phyloP scores from a whole-genome alignment of 1,140 invertebrate genomes.

The Ips nitidus region DNA sequence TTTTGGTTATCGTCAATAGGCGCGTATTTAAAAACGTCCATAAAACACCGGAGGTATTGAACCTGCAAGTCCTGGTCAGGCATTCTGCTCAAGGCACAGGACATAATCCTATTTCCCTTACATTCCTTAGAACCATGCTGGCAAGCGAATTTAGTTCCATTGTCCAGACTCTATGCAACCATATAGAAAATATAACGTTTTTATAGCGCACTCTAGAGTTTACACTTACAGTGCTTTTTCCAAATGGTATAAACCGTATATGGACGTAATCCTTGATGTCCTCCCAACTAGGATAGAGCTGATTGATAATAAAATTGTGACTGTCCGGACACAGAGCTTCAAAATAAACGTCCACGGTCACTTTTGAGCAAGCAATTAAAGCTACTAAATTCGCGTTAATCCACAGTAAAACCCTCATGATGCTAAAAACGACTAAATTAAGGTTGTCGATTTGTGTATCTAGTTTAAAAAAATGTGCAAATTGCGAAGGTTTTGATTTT shows the following conservation, averaged over 20 bases:
- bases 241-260: constrained; percentile 70
- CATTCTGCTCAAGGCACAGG: constrained; percentile 42
- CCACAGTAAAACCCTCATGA: too few relatives aligned
- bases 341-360: constrained; percentile 65
- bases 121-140: constrained; percentile 49
- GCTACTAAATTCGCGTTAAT: too few relatives aligned
- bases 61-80: constrained; percentile 41
- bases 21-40: constrained; percentile 38
- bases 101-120: constrained; percentile 45
- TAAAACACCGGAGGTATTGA: constrained; percentile 48
- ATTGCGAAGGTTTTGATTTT: background rate
- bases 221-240: constrained; percentile 68
- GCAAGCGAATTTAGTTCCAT: constrained; percentile 42
- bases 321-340: constrained; percentile 82
- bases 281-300: constrained; percentile 56
- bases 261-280: constrained; percentile 56
- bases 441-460: too few relatives aligned
- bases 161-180: constrained; percentile 38
- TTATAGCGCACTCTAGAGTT: constrained; percentile 3
- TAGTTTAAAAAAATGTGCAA: too few relatives aligned
- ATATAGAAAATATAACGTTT: too few relatives aligned
- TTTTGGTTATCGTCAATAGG: constrained; percentile 33
- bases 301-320: constrained; percentile 62
- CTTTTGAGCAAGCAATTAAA: constrained; percentile 27
- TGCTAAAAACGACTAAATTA: too few relatives aligned